Base-by-base conservation (phyloP, 2,888 invertebrate species). In the Lymantria dispar region DNA sequence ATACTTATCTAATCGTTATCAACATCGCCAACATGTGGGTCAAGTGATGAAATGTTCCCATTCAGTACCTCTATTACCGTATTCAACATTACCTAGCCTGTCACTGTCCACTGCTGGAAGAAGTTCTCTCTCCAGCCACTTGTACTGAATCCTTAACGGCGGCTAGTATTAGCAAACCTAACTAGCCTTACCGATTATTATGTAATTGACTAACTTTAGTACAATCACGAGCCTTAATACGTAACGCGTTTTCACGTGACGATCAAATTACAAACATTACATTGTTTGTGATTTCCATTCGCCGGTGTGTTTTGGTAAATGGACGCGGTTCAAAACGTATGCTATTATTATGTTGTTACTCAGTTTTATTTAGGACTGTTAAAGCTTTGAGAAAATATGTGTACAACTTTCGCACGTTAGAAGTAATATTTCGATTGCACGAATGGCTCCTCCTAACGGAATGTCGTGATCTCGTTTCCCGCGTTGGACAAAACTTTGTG, bases 31-130 rank as follows among this genome's bases (percentile, higher is more conserved):
- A 59, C 59, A 79, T 73, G 63, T 73, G 70, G 82, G 78, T 73
- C 78, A 66, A 64, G 63, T 81, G 78, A 71, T 68, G 82, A 79
- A 80, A 81, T 56, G 55, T 41, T 60, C 56, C 58, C 56, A 38
- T 67, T 60, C 50, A 43, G 56, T 55, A 13, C 38, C 12, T 38
- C 33, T 33, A 22, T 22, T 22, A 22, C 22, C 2, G 22, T 22
- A 22, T 22, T 22, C 2, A 22, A 22, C 22, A 22, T 33, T 7
- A 33, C 8, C 5, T 33, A 33, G 10, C 33, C 33, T 7, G 8
- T 33, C 3, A 33, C 3, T 2, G 8, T 8, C 8, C 10, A n/a
- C n/a, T n/a, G n/a, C n/a, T n/a, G n/a, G n/a, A n/a, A n/a, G n/a
- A n/a, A n/a, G n/a, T n/a, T n/a, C n/a, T n/a, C n/a, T n/a, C n/a